Evolutionary conservation across 2,888 invertebrate genomes (phyloP).

Genomic region (Molanna angustata): DNA sequence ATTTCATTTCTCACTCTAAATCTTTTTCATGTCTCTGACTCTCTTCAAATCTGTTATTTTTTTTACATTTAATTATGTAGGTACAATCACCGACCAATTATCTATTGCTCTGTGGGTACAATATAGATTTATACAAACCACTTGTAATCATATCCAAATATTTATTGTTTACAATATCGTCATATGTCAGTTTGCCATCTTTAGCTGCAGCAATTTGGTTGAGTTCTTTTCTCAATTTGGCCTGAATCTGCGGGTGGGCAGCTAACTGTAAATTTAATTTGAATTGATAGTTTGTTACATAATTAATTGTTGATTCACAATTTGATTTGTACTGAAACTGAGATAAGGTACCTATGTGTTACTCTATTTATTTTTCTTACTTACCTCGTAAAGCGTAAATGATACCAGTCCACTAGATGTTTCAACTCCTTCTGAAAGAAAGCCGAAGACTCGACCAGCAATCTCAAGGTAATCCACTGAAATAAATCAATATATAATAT

Average conservation of each 20-base stretch:
- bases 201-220: constrained; percentile 12
- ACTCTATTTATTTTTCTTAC: too few relatives aligned
- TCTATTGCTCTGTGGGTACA: too few relatives aligned
- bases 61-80: too few relatives aligned
- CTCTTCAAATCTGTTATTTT: too few relatives aligned
- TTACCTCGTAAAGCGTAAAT: constrained; percentile 22
- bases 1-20: too few relatives aligned
- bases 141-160: constrained; percentile 18
- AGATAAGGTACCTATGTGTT: too few relatives aligned
- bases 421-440: constrained; percentile 24
- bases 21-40: too few relatives aligned
- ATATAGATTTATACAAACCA: constrained; percentile 4
- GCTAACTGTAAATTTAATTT: constrained; percentile 18
- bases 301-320: too few relatives aligned
- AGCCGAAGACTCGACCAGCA: constrained; percentile 21
- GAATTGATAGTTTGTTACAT: too few relatives aligned
- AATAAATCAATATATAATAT: too few relatives aligned
- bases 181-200: constrained; percentile 19
- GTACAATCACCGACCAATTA: too few relatives aligned
- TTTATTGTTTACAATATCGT: constrained; percentile 5
- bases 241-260: constrained; percentile 20
- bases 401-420: constrained; percentile 20
- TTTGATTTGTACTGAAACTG: too few relatives aligned
- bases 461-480: constrained; percentile 10
- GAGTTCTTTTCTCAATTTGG: constrained; percentile 14